Conservation (phyloP, 1,140 invertebrate genomes). For the Macrosteles quadrilineatus region DNA sequence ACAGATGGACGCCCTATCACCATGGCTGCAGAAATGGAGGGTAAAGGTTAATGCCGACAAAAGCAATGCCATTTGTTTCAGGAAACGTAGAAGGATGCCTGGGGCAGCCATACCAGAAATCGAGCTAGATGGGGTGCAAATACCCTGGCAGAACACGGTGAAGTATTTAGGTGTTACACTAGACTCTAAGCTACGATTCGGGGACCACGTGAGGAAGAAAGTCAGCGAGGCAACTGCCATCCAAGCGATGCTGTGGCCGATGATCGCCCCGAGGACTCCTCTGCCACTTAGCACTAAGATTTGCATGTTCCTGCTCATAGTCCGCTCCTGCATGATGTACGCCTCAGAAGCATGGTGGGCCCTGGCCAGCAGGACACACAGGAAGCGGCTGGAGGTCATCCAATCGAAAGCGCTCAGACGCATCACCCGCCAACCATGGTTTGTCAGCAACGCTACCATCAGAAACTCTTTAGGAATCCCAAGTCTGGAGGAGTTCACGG, state of each 20-base stretch:
- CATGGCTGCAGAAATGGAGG: not conserved
- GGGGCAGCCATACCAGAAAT: not conserved
- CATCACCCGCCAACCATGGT: not conserved
- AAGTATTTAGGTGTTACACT: not conserved
- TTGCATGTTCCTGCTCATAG: not conserved
- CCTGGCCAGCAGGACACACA: not conserved
- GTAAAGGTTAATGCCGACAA: not conserved
- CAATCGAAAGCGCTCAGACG: not conserved
- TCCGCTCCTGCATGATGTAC: not conserved
- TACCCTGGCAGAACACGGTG: not conserved
- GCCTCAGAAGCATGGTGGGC: conserved; percentile 8
- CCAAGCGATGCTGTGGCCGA: not conserved
- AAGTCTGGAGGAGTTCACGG: not conserved
- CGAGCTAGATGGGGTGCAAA: not conserved
- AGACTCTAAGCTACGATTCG: not conserved
- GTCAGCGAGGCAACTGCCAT: not conserved
- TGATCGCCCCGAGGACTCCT: not conserved
- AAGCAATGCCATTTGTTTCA: not conserved
- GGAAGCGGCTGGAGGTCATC: not conserved
- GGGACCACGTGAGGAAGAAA: not conserved
- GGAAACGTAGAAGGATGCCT: no score
- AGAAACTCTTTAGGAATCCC: not conserved
- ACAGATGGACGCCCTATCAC: not conserved
- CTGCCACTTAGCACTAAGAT: not conserved
- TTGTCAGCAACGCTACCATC: not conserved